Conservation (phyloP, 23 tunicate species). For the Ciona savignyi region DNA sequence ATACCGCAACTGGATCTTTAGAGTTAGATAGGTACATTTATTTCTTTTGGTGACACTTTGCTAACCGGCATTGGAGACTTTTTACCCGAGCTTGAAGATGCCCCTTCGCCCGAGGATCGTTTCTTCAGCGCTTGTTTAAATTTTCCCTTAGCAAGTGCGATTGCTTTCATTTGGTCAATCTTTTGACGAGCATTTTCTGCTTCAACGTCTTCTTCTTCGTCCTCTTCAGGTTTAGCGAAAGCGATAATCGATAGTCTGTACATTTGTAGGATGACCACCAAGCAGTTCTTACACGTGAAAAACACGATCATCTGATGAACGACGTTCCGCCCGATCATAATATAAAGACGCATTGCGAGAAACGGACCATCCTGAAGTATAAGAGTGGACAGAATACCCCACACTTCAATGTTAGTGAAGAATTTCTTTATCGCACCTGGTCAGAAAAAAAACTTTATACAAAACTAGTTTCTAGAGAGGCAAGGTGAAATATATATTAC, state of each 20-base stretch:
- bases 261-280: conserved; percentile 82
- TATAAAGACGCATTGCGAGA: conserved; percentile 87
- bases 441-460: too few relatives aligned
- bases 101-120: neutral
- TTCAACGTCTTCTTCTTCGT: conserved; percentile 35
- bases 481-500: too few relatives aligned
- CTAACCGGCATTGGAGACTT: neutral
- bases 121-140: conserved; percentile 7
- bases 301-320: conserved; percentile 97
- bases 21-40: neutral
- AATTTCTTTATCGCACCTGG: conserved; percentile 11
- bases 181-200: neutral
- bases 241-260: conserved; percentile 83
- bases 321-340: conserved; percentile 86
- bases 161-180: conserved; percentile 14
- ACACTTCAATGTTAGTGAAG: conserved; percentile 89
- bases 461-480: too few relatives aligned
- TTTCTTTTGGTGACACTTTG: neutral
- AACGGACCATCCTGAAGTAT: conserved; percentile 99
- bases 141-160: conserved; percentile 37
- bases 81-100: neutral
- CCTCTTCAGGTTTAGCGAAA: conserved; percentile 34
- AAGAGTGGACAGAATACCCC: conserved; percentile 93
- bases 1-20: too few relatives aligned
- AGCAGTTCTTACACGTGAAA: conserved; percentile 89